Conservation (phyloP, 1,140 invertebrate species). For the Reticulitermes speratus region DNA sequence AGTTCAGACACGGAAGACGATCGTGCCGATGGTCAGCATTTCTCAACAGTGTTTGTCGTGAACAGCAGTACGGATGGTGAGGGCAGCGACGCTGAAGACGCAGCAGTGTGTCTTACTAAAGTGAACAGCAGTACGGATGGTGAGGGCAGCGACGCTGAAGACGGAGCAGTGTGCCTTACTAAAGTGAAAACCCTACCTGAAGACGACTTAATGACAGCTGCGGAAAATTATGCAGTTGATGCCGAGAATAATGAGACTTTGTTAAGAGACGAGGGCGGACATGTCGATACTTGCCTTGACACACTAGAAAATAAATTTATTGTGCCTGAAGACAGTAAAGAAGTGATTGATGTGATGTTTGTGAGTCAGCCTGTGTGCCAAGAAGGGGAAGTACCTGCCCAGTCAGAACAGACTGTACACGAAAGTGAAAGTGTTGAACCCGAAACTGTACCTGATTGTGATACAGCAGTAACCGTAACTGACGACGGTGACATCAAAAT, state of each 20-base stretch:
- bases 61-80: constrained; percentile 52
- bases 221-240: not conserved
- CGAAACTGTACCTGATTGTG: no score
- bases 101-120: not conserved
- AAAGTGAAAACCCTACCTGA: not conserved
- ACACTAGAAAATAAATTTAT: not conserved
- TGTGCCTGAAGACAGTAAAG: not conserved
- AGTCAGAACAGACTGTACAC: not conserved
- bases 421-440: not conserved
- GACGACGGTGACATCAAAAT: no score
- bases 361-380: not conserved
- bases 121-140: constrained; percentile 57
- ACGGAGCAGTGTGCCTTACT: not conserved
- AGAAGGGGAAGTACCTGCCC: not conserved
- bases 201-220: not conserved
- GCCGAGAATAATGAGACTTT: not conserved
- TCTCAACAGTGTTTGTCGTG: constrained; percentile 72
- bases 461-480: no score
- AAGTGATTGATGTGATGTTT: not conserved
- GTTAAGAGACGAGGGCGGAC: not conserved
- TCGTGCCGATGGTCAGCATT: constrained; percentile 62
- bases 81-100: constrained; percentile 44
- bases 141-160: constrained; percentile 45
- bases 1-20: constrained; percentile 51
- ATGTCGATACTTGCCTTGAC: not conserved